phyloP scores from a whole-genome alignment of 1,140 invertebrate species.

The Dreissena polymorpha region DNA sequence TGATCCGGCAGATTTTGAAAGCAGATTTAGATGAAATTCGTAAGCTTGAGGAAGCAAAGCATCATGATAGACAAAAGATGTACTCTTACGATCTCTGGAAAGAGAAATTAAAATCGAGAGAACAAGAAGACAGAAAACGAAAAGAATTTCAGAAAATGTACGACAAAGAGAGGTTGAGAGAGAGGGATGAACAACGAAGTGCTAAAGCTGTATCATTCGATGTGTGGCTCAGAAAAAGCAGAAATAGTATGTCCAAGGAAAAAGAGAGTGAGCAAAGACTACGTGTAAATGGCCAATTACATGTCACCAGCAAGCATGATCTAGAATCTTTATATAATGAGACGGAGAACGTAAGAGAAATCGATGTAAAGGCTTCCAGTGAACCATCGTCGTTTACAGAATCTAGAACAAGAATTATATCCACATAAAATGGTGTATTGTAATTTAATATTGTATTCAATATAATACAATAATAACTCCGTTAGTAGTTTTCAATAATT shows the following conservation, averaged over 20 bases:
- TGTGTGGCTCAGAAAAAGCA: conserved; percentile 55
- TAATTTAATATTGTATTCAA: too few relatives aligned
- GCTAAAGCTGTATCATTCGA: conserved; percentile 45
- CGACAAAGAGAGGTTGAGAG: conserved; percentile 53
- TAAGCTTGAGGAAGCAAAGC: conserved; percentile 60
- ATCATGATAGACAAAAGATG: conserved; percentile 45
- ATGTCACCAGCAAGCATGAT: neutral
- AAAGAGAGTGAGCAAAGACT: neutral
- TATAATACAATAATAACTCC: too few relatives aligned
- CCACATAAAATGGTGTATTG: too few relatives aligned
- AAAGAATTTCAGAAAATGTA: conserved; percentile 51
- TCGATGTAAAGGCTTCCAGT: too few relatives aligned
- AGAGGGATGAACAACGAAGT: conserved; percentile 26
- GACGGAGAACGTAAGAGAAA: neutral
- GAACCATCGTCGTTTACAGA: too few relatives aligned
- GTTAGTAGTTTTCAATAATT: too few relatives aligned
- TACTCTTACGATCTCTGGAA: conserved; percentile 60
- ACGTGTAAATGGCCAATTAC: neutral
- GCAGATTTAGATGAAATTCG: conserved; percentile 62
- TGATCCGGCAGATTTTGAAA: conserved; percentile 66
- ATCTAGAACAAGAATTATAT: too few relatives aligned
- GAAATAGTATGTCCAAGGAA: conserved; percentile 37
- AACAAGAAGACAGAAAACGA: conserved; percentile 50
- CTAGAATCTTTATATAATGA: neutral
- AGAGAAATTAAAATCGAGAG: conserved; percentile 30